Conservation (phyloP, 2,797 vertebrate genomes). For the Muscicapa striata region DNA sequence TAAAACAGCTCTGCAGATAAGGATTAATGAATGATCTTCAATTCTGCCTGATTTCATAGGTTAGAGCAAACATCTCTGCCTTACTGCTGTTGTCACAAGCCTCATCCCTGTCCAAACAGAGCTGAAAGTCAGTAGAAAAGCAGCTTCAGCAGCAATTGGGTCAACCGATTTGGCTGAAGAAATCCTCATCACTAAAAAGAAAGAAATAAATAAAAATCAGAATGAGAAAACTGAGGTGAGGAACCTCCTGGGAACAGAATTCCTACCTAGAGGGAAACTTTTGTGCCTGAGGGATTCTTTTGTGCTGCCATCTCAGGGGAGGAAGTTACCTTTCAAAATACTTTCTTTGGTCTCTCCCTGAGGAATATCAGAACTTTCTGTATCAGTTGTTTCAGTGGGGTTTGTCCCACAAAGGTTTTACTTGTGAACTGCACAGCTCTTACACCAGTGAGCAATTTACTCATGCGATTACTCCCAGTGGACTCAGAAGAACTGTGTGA, state of each 20-base stretch:
- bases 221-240: background rate
- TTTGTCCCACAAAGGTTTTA: background rate
- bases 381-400: background rate
- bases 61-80: background rate
- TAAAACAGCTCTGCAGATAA: background rate
- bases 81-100: conserved; percentile 1
- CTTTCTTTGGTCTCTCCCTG: background rate
- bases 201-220: background rate
- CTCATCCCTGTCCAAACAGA: conserved; percentile 3
- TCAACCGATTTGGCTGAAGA: conserved; percentile 24
- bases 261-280: background rate
- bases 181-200: background rate
- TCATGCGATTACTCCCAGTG: background rate
- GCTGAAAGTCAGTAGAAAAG: background rate
- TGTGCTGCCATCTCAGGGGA: background rate
- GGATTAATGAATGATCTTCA: background rate
- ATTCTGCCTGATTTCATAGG: background rate
- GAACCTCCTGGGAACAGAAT: background rate
- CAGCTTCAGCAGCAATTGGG: conserved; percentile 8
- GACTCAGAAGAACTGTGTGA: background rate
- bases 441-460: background rate
- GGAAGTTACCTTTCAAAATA: background rate
- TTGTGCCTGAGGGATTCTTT: background rate
- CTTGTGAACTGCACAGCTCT: background rate
- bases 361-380: background rate